Percentiles rank a stretch among this genome's conserved stretches.
phyloP scores from a whole-genome alignment of 2,113 vertebrate genomes.

The Actinemys pallida region DNA sequence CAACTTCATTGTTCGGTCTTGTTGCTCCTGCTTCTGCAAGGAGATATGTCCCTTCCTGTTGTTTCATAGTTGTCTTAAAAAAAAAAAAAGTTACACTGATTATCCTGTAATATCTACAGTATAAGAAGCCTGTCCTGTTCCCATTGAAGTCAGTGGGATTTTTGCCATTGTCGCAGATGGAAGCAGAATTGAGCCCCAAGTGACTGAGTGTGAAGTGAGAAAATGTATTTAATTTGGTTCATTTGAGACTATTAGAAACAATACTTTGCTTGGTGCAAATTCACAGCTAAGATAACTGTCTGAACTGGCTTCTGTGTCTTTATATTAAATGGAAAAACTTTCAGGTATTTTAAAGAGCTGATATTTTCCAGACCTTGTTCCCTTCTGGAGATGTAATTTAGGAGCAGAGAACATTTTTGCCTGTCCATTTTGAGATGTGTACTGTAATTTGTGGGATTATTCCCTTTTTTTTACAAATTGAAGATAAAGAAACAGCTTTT shows the following conservation, averaged over 20 bases:
- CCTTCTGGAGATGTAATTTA: background rate
- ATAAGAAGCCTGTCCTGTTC: background rate
- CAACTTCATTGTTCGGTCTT: background rate
- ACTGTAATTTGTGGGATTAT: background rate
- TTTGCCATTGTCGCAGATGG: background rate
- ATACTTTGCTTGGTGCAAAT: background rate
- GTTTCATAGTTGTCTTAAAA: background rate
- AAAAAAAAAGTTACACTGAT: background rate
- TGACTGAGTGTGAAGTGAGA: constrained; percentile 63
- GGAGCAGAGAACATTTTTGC: background rate
- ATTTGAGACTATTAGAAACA: constrained; percentile 33
- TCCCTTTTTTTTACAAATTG: background rate
- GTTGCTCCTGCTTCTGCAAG: constrained; percentile 57
- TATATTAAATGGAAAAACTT: background rate
- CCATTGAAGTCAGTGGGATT: background rate
- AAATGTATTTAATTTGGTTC: constrained; percentile 56
- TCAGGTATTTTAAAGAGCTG: background rate
- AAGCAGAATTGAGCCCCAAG: constrained; percentile 19
- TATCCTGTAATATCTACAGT: background rate
- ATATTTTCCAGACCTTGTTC: background rate
- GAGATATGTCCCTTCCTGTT: constrained; percentile 15
- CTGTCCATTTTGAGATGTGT: background rate
- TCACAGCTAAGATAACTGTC: constrained; percentile 21
- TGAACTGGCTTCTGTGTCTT: constrained; percentile 7
- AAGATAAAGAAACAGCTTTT: background rate